A percentile compares a stretch with the other conserved stretches of the same genome.
Evolutionary conservation across 2,113 vertebrate species (phyloP).

Genomic region (Diadophis punctatus): DNA sequence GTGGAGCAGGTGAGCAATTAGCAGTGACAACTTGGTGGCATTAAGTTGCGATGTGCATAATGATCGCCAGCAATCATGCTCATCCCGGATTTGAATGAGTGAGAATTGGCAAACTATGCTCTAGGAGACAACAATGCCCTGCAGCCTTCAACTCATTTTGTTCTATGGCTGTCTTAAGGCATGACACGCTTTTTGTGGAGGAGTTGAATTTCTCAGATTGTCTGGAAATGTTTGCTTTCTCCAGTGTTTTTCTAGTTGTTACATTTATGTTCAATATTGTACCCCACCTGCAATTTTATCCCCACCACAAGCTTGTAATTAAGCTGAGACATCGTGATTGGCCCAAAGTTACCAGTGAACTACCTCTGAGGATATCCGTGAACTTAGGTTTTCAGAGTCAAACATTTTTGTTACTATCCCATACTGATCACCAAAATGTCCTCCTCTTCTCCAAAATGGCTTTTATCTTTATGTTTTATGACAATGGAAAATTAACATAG

Average conservation of each 20-base stretch:
- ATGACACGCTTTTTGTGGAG: not conserved
- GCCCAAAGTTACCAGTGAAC: not conserved
- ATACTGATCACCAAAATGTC: not conserved
- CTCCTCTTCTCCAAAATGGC: not conserved
- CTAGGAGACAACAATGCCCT: not conserved
- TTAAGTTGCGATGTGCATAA: not conserved
- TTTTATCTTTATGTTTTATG: not conserved
- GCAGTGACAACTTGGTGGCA: not conserved
- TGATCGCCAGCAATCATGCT: not conserved
- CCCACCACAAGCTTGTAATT: not conserved
- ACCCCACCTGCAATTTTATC: not conserved
- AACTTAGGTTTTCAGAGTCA: not conserved
- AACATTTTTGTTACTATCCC: not conserved
- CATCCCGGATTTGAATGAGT: not conserved
- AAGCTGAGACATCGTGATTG: not conserved
- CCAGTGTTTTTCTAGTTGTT: not conserved
- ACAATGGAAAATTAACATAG: not conserved
- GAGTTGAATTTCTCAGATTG: not conserved
- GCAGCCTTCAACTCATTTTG: not conserved
- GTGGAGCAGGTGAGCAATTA: not conserved
- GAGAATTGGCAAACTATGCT: not conserved
- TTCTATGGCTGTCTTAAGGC: not conserved
- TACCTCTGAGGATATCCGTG: not conserved
- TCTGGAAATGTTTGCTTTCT: not conserved
- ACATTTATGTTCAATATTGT: not conserved